Base-by-base conservation (phyloP, 2,797 vertebrate genomes). In the Spinus pinus region DNA sequence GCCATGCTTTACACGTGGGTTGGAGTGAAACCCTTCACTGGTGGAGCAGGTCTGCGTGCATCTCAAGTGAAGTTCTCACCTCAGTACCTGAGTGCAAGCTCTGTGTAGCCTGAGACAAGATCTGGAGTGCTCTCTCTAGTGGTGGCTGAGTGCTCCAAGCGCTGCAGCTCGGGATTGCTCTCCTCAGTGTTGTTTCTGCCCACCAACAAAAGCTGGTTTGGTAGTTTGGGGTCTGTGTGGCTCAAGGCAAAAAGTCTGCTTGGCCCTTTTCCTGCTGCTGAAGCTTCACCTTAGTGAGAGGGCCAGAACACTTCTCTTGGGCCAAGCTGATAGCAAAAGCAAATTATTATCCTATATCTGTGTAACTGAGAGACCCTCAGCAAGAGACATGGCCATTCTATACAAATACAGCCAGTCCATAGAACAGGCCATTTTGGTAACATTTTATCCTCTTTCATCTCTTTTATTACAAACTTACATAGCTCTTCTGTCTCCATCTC, bases 91-190 rank as follows among this genome's bases (percentile, higher is more conserved):
- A 35, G 37, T 33, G 37, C 57, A 14, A 35, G 49, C 33, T 30
- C 35, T 9, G 16, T 10, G n/a, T 2, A 24, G 54, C 41, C 49
- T 27, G 24, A 37, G 25, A 12, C 5, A 30, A 23, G 65, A 0
- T 18, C 67, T 80, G 64, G 64, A 91, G 86, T 62, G 93, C 88
- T 93, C 81, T 94, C 82, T 85, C 90, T 78, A 42, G 56, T 57
- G 86, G 75, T 56, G 92, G 21, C 67, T 85, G 35, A 18, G 15
- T 60, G 67, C 37, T 73, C 41, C 14, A 8, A 46, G 70, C 30
- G 5, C 18, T 0, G 41, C 53, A 10, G 60, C 2, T 28, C 22
- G 2, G 41, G 22, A 5, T 3, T 62, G 42, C 27, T 82, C 31
- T 12, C 2, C 8, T 18, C 21, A 3, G 9, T 0, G 17, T 3